phyloP scores from a whole-genome alignment of 2,113 vertebrate genomes.

The Seriola rivoliana region DNA sequence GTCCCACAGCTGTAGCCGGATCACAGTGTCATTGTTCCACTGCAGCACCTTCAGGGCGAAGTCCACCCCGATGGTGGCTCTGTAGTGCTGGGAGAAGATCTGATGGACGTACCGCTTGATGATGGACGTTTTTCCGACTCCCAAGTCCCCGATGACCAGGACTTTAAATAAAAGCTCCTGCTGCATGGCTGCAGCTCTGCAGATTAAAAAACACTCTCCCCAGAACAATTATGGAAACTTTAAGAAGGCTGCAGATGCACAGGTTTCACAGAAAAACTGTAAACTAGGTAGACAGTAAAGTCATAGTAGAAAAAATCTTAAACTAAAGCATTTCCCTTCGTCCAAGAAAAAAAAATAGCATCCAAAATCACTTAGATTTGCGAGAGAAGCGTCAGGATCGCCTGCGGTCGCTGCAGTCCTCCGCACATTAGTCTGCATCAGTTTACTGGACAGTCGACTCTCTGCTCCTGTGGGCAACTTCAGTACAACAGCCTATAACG shows the following conservation, averaged over 20 bases:
- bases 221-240: background rate
- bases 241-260: background rate
- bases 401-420: background rate
- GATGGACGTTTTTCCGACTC: constrained; percentile 86
- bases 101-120: constrained; percentile 87
- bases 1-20: constrained; percentile 88
- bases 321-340: background rate
- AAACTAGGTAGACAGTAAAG: background rate
- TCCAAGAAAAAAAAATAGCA: background rate
- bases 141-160: constrained; percentile 86
- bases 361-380: background rate
- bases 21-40: constrained; percentile 81
- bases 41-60: constrained; percentile 86
- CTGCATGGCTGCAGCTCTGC: constrained; percentile 73
- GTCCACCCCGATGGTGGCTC: constrained; percentile 87
- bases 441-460: background rate
- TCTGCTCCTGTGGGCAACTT: background rate
- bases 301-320: background rate
- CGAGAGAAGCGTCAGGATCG: background rate
- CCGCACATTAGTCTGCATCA: background rate
- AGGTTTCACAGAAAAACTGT: background rate
- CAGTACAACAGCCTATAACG: background rate
- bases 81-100: constrained; percentile 87
- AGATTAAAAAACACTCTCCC: background rate
- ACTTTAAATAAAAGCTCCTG: constrained; percentile 86